phyloP scores from a whole-genome alignment of 2,888 invertebrate species.

The Eupeodes luniger region DNA sequence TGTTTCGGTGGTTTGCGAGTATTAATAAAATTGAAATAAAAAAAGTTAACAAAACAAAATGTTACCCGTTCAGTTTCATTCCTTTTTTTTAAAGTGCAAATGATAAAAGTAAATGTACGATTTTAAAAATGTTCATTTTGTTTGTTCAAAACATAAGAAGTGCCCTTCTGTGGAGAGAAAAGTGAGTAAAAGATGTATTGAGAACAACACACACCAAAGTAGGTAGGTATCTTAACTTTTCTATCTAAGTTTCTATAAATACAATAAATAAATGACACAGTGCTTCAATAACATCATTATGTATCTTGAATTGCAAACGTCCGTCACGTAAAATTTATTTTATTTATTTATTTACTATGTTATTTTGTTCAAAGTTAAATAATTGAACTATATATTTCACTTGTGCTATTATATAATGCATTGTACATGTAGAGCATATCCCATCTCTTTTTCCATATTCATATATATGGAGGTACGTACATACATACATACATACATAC shows the following conservation, averaged over 20 bases:
- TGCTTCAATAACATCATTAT: background rate
- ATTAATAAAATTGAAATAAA: slow-evolving; percentile 17
- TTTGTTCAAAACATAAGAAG: background rate
- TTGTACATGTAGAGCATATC: slow-evolving; percentile 9
- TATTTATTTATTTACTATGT: slow-evolving; percentile 50
- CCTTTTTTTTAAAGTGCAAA: slow-evolving; percentile 24
- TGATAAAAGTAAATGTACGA: slow-evolving; percentile 31
- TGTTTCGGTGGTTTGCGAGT: slow-evolving; percentile 37
- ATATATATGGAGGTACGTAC: too few species aligned
- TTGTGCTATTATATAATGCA: slow-evolving; percentile 59
- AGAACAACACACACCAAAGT: slow-evolving; percentile 19
- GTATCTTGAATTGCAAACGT: background rate
- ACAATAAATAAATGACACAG: background rate
- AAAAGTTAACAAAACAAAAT: slow-evolving; percentile 16
- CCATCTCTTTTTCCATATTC: background rate
- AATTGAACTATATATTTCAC: slow-evolving; percentile 62
- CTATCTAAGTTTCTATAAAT: background rate
- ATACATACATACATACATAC: too few species aligned
- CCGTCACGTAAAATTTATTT: slow-evolving; percentile 22
- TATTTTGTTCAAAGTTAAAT: slow-evolving; percentile 59
- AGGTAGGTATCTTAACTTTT: slow-evolving; percentile 35
- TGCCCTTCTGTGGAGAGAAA: background rate
- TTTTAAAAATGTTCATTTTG: background rate
- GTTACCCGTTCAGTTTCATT: background rate
- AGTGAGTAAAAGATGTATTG: background rate